A percentile compares a stretch with the other conserved stretches of the same genome.
phyloP scores from a whole-genome alignment of 37 sponge, comb jelly and placozoan species.

The Agelas oroides region DNA sequence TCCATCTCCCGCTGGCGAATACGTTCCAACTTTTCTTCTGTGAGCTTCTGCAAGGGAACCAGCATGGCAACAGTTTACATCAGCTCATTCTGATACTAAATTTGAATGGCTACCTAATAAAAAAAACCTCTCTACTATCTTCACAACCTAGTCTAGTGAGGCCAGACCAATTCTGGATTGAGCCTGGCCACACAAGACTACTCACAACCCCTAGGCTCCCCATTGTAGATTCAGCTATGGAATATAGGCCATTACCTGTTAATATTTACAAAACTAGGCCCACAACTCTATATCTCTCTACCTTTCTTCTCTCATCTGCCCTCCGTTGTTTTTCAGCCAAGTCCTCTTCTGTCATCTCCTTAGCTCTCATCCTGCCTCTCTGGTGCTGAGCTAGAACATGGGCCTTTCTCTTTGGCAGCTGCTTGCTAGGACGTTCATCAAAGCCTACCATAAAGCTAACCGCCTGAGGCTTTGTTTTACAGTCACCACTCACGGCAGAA shows the following conservation, averaged over 20 bases:
- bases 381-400: neutral
- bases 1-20: constrained; percentile 58
- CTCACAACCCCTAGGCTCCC: too few species aligned
- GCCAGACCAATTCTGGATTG: too few species aligned
- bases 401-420: constrained; percentile 13
- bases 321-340: constrained; percentile 41
- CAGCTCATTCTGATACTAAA: neutral
- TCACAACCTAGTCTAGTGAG: too few species aligned
- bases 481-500: too few species aligned
- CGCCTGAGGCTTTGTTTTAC: neutral
- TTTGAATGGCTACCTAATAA: neutral
- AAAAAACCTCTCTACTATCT: too few species aligned
- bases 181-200: too few species aligned
- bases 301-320: constrained; percentile 72
- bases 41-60: constrained; percentile 29
- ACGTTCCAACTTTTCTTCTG: constrained; percentile 38
- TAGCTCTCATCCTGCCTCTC: neutral
- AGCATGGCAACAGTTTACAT: too few species aligned
- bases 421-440: constrained; percentile 11
- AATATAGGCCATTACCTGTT: too few species aligned
- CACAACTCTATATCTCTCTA: neutral
- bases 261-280: too few species aligned
- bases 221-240: too few species aligned
- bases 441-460: constrained; percentile 33
- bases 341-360: constrained; percentile 25